These are phyloP conservation scores for Lasioglossum marginatum DNA, from an alignment of 2,888 invertebrate genomes.

Conservation along the genomic window DNA sequence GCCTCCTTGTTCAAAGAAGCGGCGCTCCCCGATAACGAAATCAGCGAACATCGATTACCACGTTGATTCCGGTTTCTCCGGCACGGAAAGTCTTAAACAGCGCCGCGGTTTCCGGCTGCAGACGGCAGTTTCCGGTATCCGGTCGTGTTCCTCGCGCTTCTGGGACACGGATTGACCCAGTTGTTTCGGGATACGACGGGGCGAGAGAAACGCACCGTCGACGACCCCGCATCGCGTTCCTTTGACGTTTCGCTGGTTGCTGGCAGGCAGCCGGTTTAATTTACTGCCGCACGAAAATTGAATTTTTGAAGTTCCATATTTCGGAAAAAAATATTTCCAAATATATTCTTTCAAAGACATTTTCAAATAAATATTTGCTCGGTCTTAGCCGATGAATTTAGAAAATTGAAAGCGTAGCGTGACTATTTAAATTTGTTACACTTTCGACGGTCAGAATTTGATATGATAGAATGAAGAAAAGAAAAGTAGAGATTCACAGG, in stretches of 20 bases:
- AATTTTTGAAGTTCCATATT: background rate
- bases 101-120: conserved; percentile 48
- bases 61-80: conserved; percentile 4
- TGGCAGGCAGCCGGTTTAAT: conserved; percentile 44
- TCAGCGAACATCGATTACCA: background rate
- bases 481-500: background rate
- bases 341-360: too few species aligned
- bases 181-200: conserved; percentile 29
- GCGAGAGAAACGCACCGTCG: conserved; percentile 25
- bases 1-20: background rate
- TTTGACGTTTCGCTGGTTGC: conserved; percentile 48
- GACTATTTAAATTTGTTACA: background rate
- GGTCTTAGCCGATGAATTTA: background rate
- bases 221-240: conserved; percentile 38
- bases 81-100: conserved; percentile 39
- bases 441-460: background rate
- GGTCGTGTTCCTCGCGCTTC: conserved; percentile 16
- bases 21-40: background rate
- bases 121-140: conserved; percentile 46
- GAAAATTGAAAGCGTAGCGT: background rate
- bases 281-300: background rate
- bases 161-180: conserved; percentile 56
- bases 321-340: background rate
- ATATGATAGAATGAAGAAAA: background rate
- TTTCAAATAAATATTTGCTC: too few species aligned